These are phyloP conservation scores for Leptestheria dahalacensis DNA, from an alignment of 1,140 invertebrate species.

Conservation along the genomic window DNA sequence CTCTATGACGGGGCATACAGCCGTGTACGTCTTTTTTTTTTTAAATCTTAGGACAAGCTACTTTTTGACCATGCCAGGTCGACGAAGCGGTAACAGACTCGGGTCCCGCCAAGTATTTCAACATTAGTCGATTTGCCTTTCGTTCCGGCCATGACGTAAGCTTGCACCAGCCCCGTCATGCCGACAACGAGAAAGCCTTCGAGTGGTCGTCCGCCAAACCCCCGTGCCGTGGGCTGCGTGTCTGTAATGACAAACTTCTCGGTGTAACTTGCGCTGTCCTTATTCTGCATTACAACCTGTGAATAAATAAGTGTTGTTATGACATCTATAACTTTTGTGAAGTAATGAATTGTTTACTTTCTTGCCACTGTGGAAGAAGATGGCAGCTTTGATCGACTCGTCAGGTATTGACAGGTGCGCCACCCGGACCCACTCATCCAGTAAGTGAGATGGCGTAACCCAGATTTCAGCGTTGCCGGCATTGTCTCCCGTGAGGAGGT, in stretches of 20 bases:
- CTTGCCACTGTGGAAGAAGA: constrained; percentile 72
- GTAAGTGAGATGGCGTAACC: constrained; percentile 54
- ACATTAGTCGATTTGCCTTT: constrained; percentile 1
- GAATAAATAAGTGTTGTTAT: constrained; percentile 33
- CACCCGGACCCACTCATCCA: constrained; percentile 56
- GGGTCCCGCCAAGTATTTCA: background rate
- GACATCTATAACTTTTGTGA: too few species aligned
- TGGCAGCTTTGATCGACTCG: constrained; percentile 61
- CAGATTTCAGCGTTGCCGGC: constrained; percentile 60
- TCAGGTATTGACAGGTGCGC: constrained; percentile 38
- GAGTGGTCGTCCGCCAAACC: constrained; percentile 65
- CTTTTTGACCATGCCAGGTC: constrained; percentile 9
- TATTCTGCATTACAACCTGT: constrained; percentile 41
- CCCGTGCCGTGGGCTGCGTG: constrained; percentile 61
- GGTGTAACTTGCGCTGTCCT: constrained; percentile 58
- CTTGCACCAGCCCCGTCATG: constrained; percentile 63
- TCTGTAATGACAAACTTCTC: constrained; percentile 68
- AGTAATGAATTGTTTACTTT: constrained; percentile 32
- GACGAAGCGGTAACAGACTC: constrained; percentile 5
- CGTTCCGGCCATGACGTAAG: constrained; percentile 31
- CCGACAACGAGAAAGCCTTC: constrained; percentile 69
- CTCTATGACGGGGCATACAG: background rate
- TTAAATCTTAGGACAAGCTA: background rate
- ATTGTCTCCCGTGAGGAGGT: constrained; percentile 56
- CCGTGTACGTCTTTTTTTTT: background rate